Base-by-base conservation (phyloP, 2,113 vertebrate species). In the Onychostoma macrolepis region DNA sequence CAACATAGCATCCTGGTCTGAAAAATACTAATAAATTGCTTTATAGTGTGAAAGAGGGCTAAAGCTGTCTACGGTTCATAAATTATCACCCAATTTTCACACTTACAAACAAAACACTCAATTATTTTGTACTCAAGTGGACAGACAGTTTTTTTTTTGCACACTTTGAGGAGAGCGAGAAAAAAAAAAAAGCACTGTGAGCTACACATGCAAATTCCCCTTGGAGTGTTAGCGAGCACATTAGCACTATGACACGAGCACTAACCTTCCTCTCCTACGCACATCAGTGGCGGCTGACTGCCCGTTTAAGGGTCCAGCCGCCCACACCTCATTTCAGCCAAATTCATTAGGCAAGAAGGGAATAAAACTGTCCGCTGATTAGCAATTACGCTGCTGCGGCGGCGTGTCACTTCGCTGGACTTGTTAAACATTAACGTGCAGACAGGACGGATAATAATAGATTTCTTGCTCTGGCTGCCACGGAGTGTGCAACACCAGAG, bases 331-430 rank as follows among this genome's bases (percentile, higher is more conserved):
- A 93, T 93, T 92, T 92, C 90, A 92, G 91, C 91, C 79, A 90
- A 87, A 94, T 93, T 94, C 94, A 94, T 95, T 94, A 94, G 91
- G 91, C 81, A 91, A 89, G 87, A 85, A 77, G 90, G 90, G 92
- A 90, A 93, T 94, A 93, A 92, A 94, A 95, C 93, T 91, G 92
- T 92, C 94, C 88, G 13, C 92, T 95, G 94, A 95, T 95, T 95
- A 95, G 94, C 93, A 94, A 95, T 95, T 94, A 94, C 89, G 91
- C 91, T 50, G 69, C 88, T n/a, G 90, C 91, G 91, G 91, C 90
- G 85, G 92, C 91, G 92, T 94, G 95, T 95, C 95, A 94, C 93
- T 93, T 91, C 92, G 87, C 91, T 91, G 93, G 93, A 93, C 93
- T 94, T 92, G 92, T 88, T 87, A 94, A 90, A 92, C 94, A 94